These are phyloP conservation scores for Drosophila paulistorum DNA, from an alignment of 1,140 invertebrate genomes.

Conservation along the genomic window DNA sequence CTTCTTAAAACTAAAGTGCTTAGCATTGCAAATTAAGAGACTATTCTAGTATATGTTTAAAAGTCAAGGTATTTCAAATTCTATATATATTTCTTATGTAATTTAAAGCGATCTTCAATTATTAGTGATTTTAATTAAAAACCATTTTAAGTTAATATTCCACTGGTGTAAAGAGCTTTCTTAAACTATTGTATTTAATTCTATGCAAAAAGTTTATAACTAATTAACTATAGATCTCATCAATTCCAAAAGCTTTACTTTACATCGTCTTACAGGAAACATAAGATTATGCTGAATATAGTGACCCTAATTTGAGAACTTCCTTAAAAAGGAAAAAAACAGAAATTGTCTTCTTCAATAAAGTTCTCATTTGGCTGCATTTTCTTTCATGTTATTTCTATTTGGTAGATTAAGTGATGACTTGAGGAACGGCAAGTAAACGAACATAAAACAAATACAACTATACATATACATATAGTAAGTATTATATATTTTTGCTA, in stretches of 20 bases:
- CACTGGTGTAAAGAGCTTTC: too few relatives aligned
- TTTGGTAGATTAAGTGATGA: conserved; percentile 69
- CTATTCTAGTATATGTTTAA: too few relatives aligned
- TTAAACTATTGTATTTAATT: too few relatives aligned
- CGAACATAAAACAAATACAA: conserved; percentile 45
- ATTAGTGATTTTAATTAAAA: too few relatives aligned
- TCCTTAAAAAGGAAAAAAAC: neutral
- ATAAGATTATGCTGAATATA: neutral
- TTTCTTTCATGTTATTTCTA: conserved; percentile 38
- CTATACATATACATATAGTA: neutral
- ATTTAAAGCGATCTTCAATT: too few relatives aligned
- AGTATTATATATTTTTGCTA: conserved; percentile 25
- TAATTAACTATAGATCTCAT: neutral
- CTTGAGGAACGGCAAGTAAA: conserved; percentile 41
- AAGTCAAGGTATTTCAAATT: too few relatives aligned
- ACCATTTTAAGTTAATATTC: too few relatives aligned
- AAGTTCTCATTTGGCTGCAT: conserved; percentile 24
- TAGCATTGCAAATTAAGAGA: too few relatives aligned
- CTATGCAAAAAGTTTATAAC: too few relatives aligned
- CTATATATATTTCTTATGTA: too few relatives aligned
- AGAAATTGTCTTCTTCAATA: conserved; percentile 39
- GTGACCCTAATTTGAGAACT: conserved; percentile 20
- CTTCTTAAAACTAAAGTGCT: too few relatives aligned
- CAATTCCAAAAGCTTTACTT: neutral
- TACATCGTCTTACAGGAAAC: neutral